phyloP scores from a whole-genome alignment of 1,140 invertebrate species.

The Apolygus lucorum region DNA sequence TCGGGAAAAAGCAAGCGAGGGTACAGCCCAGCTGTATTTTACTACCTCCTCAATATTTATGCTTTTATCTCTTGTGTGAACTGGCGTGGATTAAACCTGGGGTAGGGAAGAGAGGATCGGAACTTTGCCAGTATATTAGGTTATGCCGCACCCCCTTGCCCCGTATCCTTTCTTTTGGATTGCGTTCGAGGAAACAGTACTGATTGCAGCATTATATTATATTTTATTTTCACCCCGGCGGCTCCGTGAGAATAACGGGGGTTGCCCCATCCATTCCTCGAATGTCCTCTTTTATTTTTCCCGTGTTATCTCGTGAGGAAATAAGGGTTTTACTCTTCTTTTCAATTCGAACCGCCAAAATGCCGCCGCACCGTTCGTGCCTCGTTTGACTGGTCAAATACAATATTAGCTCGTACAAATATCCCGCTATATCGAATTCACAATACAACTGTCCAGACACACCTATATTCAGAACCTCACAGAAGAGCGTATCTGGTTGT shows the following conservation, averaged over 20 bases:
- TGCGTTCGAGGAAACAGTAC: slow-evolving; percentile 10
- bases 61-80: slow-evolving; percentile 5
- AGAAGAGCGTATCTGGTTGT: no score
- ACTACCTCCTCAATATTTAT: slow-evolving; percentile 15
- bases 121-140: slow-evolving; percentile 17
- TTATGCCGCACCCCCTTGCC: neutral
- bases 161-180: neutral
- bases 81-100: slow-evolving; percentile 16
- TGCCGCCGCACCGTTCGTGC: neutral
- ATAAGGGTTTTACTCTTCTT: neutral
- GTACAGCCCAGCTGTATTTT: slow-evolving; percentile 25
- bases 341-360: neutral
- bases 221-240: slow-evolving; percentile 3
- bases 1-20: slow-evolving; percentile 14
- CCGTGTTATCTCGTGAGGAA: no score
- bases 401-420: no score
- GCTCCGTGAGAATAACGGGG: neutral
- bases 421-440: no score
- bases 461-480: no score
- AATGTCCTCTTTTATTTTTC: no score
- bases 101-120: no score
- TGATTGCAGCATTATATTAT: slow-evolving; percentile 11
- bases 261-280: neutral
- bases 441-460: no score
- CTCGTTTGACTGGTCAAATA: no score